Percentiles rank a stretch among this genome's conserved stretches.
phyloP scores from a whole-genome alignment of 2,113 vertebrate species.

The Tamias sibiricus region DNA sequence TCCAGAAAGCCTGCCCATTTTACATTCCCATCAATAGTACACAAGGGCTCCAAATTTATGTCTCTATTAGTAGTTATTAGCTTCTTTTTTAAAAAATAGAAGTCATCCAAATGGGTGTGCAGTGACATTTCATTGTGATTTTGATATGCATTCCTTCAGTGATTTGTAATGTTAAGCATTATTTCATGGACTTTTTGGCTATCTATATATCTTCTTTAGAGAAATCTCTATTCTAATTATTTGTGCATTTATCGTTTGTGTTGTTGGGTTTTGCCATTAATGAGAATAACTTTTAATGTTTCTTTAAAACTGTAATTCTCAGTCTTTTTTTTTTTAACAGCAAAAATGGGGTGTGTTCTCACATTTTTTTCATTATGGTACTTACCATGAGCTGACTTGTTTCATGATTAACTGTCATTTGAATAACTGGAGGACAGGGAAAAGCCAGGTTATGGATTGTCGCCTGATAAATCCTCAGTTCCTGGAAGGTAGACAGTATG shows the following conservation, averaged over 20 bases:
- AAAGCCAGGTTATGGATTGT: background rate
- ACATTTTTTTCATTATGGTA: background rate
- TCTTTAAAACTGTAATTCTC: slow-evolving; percentile 14
- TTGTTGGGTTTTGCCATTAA: background rate
- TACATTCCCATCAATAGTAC: background rate
- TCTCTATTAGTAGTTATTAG: background rate
- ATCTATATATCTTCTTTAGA: background rate
- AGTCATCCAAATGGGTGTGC: background rate
- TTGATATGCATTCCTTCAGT: background rate
- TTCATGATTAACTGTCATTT: background rate
- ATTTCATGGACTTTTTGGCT: background rate
- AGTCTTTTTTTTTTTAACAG: background rate
- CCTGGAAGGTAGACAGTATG: background rate
- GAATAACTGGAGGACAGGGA: background rate
- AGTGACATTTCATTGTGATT: background rate
- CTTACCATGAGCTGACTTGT: background rate
- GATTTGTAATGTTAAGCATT: background rate
- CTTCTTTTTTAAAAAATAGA: background rate
- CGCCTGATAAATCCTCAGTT: background rate
- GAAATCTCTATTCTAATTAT: background rate
- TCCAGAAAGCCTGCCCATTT: background rate
- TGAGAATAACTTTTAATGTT: background rate
- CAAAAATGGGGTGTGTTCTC: background rate
- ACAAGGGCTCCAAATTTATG: background rate
- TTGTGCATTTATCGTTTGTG: background rate